Evolutionary conservation across 92 coral and sea anemone species (phyloP), one percentile per base, ranked within the genome.

Genomic region (Zoanthus sansibaricus): DNA sequence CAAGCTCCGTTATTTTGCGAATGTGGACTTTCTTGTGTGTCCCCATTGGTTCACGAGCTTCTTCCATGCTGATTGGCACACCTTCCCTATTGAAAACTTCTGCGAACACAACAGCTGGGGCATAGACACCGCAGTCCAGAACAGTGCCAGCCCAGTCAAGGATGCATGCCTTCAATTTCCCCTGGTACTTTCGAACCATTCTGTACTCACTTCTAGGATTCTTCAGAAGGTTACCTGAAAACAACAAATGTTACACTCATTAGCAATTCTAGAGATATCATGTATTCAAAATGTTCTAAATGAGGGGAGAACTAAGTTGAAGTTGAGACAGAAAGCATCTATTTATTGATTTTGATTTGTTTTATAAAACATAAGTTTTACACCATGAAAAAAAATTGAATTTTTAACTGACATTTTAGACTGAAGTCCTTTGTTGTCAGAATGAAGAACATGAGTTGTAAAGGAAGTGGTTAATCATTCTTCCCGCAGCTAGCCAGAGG

Each of bases 21-120:
- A 97, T 93, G 86, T 97, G 99, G 42, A 97, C 99, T 55, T 92
- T 97, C 87, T 97, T 97, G 88, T 97, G 99, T 21, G 91, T 71
- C 64, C 99, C 99, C 99, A 97, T 97, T 6, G 99, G 99, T 67
- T 95, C 99, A 0, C 99, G 82, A 14, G 99, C 99, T 88, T 97
- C 99, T 71, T 97, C 99, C 87, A 89, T 93, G 16, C 96, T 93
- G 87, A 97, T 92, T 14, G 99, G 99, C 9, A 97, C 99, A 9
- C 99, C 99, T 82, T 95, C 99, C 0, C 75, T 87, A 42, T 93
- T 89, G 79, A 97, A 97, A 21, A 95, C 94, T 7, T 97, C 96
- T 17, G 75, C 75, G 84, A 97, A 97, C 4, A 83, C 97, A 10
- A 95, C 93, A 59, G 98, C 98, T 17, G 99, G 99, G 0, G 99